Conservation (phyloP, 2,113 vertebrate genomes). For the Maccullochella peelii region DNA sequence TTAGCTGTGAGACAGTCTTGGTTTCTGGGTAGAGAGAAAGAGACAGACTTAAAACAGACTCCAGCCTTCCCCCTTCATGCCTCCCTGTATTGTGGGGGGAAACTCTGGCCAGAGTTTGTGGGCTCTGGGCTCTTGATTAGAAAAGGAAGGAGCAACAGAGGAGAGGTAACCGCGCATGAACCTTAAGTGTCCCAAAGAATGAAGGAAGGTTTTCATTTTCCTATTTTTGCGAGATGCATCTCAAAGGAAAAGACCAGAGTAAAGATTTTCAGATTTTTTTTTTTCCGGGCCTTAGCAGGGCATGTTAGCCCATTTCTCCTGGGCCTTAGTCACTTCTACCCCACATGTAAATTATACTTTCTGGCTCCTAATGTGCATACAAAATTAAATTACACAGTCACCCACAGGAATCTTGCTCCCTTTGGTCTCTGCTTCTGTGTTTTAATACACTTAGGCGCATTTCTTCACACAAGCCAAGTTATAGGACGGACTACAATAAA, state of each 20-base stretch:
- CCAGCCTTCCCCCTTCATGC: conserved; percentile 55
- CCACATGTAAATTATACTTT: conserved; percentile 73
- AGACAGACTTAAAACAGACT: conserved; percentile 66
- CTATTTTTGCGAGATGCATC: conserved; percentile 62
- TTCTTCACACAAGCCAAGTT: conserved; percentile 63
- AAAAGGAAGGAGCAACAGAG: conserved; percentile 71
- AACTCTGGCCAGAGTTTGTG: conserved; percentile 63
- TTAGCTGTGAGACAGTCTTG: conserved; percentile 37
- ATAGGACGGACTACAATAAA: conserved; percentile 36
- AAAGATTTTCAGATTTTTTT: conserved; percentile 59
- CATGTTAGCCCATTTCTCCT: conserved; percentile 54
- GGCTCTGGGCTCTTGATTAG: conserved; percentile 69
- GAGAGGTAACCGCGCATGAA: conserved; percentile 73
- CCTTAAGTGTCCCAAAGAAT: conserved; percentile 70
- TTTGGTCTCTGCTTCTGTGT: conserved; percentile 72
- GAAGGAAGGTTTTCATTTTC: conserved; percentile 82
- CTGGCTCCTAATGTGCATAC: conserved; percentile 72
- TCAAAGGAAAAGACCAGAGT: conserved; percentile 56
- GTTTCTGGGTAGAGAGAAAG: conserved; percentile 37
- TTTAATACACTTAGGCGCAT: conserved; percentile 71
- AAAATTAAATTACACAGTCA: conserved; percentile 77
- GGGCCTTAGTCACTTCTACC: conserved; percentile 59
- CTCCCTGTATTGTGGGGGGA: conserved; percentile 74
- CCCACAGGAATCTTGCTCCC: conserved; percentile 67
- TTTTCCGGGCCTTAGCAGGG: conserved; percentile 30